Evolutionary conservation across 2,113 vertebrate species (phyloP).

Genomic region (Uropsilus gracilis): DNA sequence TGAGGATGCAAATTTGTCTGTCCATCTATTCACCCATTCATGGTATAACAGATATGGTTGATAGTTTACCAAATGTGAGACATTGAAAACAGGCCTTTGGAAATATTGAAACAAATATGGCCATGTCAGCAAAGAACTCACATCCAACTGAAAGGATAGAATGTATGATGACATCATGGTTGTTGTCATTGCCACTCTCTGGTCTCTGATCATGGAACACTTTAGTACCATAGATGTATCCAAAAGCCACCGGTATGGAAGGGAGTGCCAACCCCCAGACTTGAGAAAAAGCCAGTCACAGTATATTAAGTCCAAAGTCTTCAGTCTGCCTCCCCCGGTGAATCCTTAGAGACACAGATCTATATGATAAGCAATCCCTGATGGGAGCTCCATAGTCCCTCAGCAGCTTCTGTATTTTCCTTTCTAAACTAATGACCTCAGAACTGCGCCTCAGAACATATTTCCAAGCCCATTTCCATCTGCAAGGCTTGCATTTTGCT

Average conservation of each 20-base stretch:
- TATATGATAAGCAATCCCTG: neutral
- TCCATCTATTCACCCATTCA: no score
- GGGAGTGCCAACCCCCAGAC: rapidly evolving
- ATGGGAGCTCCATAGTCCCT: neutral
- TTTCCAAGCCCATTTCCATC: slow-evolving; percentile 10
- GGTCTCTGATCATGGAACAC: rapidly evolving
- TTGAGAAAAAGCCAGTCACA: neutral
- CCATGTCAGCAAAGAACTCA: neutral
- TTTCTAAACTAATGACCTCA: neutral
- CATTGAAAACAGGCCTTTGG: neutral
- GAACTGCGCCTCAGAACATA: neutral
- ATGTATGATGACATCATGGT: no score
- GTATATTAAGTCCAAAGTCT: neutral
- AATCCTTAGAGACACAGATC: neutral
- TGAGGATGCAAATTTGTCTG: neutral
- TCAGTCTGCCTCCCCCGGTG: neutral
- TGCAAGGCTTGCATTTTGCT: neutral
- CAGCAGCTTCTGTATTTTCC: neutral
- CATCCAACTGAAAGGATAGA: neutral
- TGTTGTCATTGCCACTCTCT: neutral
- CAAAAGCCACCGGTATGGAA: neutral
- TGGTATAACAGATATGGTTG: neutral
- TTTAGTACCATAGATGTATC: neutral
- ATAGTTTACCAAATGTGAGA: neutral
- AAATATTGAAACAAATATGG: neutral